Percentiles rank a stretch among this genome's conserved stretches.
Evolutionary conservation across 1,140 invertebrate genomes (phyloP).

Genomic region (Solenopsis fugax): DNA sequence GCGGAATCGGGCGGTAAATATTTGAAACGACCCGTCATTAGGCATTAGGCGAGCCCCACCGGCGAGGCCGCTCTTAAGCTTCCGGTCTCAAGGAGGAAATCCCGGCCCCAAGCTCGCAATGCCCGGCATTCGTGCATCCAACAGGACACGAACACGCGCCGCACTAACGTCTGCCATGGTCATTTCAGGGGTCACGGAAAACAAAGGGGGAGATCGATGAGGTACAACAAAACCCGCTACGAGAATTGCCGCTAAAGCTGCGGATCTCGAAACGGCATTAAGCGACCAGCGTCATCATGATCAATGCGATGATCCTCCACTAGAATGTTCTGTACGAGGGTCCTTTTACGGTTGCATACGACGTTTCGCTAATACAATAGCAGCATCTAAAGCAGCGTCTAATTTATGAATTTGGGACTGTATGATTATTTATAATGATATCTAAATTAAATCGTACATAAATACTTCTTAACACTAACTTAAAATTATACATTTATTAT

Average conservation of each 20-base stretch:
- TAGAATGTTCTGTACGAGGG: background rate
- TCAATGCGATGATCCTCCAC: constrained; percentile 5
- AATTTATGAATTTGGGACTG: constrained; percentile 7
- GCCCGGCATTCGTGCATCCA: constrained; percentile 58
- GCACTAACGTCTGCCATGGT: constrained; percentile 56
- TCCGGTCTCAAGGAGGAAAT: constrained; percentile 75
- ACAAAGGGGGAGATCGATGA: constrained; percentile 30
- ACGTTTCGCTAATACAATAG: background rate
- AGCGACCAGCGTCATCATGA: constrained; percentile 30
- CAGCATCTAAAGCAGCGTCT: background rate
- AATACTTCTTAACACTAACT: background rate
- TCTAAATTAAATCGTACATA: background rate
- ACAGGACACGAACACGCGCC: constrained; percentile 60
- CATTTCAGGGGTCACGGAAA: constrained; percentile 59
- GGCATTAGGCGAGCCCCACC: constrained; percentile 74
- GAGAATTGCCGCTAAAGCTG: constrained; percentile 33
- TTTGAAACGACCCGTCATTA: constrained; percentile 79
- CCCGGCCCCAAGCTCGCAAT: constrained; percentile 62
- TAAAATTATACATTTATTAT: constrained; percentile 22
- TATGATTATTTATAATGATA: background rate
- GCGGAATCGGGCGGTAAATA: constrained; percentile 78
- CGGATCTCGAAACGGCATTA: constrained; percentile 42
- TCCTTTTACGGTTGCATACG: background rate
- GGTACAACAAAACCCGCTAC: constrained; percentile 8
- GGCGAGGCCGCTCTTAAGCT: constrained; percentile 72